Evolutionary conservation across 2,888 invertebrate species (phyloP), one percentile per base, ranked within the genome.

Genomic region (Scaptomyza parva): DNA sequence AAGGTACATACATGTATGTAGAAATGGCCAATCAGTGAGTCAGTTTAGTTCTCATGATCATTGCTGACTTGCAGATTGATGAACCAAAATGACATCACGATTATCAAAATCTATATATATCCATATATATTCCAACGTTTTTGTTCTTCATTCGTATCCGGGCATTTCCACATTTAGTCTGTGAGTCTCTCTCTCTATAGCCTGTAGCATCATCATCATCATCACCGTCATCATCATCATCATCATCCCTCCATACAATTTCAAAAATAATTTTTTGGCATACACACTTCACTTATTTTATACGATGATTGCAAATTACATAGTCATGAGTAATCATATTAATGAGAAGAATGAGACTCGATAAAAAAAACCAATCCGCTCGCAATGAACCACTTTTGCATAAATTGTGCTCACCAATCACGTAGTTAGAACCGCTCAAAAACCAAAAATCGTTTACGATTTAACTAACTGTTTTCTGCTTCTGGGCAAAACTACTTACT

Each of bases 261-360:
- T 44, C 64, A 62, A 54, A 14, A 18, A 50, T 58, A 33, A n/a
- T n/a, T n/a, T 60, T 76, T 74, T 73, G 70, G 68, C 65, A 71
- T 67, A 71, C 45, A 37, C 37, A 41, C 40, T 41, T n/a, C 40
- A 85, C 80, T 85, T 80, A 22, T 60, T 37, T 47, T 35, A 44
- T 45, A 20, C 54, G 24, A 53, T 71, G n/a, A n/a, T 71, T 70
- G 76, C 76, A 78, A 89, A 88, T 88, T 85, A 86, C 88, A 85
- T 58, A 78, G 72, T 65, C 84, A 88, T 88, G 88, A 88, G 88
- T 88, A 89, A 89, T 89, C 84, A 88, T 78, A 82, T 85, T 77
- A 85, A 86, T 86, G 79, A 85, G 78, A 53, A 48, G 17, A 6
- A n/a, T n/a, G n/a, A n/a, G n/a, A 17, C 8, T 17, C 17, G 17